Percentiles rank a stretch among this genome's conserved stretches.
Evolutionary conservation across 2,888 invertebrate species (phyloP).

Genomic region (Oscheius sp.): DNA sequence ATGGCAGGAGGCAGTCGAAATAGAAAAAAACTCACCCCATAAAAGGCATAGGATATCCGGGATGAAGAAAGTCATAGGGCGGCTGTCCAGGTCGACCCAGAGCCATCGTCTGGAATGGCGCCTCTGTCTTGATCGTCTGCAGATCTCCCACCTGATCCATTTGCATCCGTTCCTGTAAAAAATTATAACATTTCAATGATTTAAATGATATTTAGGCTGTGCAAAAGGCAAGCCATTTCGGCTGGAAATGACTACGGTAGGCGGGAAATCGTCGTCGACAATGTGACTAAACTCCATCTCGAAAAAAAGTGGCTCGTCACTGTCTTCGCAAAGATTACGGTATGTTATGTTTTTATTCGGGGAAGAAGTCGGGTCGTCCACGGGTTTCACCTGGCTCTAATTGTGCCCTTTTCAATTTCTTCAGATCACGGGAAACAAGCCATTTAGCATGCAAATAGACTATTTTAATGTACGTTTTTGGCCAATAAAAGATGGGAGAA

Average conservation of each 20-base stretch:
- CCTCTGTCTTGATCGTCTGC: conserved; percentile 34
- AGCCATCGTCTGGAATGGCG: conserved; percentile 26
- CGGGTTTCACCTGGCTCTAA: too few species aligned
- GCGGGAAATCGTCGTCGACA: background rate
- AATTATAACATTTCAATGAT: background rate
- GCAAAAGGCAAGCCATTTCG: background rate
- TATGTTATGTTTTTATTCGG: too few species aligned
- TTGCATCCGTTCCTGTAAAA: background rate
- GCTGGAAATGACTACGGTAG: conserved; percentile 11
- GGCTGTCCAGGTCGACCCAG: conserved; percentile 6
- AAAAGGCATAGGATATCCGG: conserved; percentile 29
- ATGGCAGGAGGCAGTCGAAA: too few species aligned
- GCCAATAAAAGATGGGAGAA: too few species aligned
- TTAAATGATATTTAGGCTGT: too few species aligned
- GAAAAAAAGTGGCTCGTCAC: background rate
- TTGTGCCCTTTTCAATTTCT: too few species aligned
- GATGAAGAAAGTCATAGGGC: conserved; percentile 34
- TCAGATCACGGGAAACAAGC: too few species aligned
- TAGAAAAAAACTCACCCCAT: conserved; percentile 40
- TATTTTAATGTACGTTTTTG: too few species aligned
- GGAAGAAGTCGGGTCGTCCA: too few species aligned
- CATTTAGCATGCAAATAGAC: too few species aligned
- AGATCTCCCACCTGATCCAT: conserved; percentile 25
- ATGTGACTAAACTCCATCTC: background rate
- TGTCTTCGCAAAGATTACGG: background rate